These are phyloP conservation scores for Peribatodes rhomboidaria DNA, from an alignment of 2,888 invertebrate genomes.

Conservation along the genomic window DNA sequence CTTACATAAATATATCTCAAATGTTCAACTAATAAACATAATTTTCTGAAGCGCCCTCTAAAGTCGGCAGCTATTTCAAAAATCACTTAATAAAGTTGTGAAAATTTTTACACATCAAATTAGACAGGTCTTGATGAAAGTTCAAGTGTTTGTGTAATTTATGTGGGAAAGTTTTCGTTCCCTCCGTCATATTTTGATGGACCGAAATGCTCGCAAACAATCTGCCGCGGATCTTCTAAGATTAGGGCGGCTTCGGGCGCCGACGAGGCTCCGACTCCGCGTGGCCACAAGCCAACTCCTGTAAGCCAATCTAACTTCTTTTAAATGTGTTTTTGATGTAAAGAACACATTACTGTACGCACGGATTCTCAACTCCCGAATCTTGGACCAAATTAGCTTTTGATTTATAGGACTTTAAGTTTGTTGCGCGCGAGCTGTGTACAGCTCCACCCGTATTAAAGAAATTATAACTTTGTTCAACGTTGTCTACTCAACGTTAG, in stretches of 20 bases:
- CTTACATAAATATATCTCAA: background rate
- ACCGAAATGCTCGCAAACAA: constrained; percentile 80
- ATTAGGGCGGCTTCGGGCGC: constrained; percentile 80
- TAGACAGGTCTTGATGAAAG: constrained; percentile 45
- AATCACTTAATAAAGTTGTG: constrained; percentile 8
- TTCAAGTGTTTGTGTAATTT: constrained; percentile 67
- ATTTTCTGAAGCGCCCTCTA: background rate
- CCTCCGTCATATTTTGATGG: constrained; percentile 79
- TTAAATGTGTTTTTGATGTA: constrained; percentile 87
- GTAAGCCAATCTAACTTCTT: constrained; percentile 87
- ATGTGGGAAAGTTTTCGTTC: constrained; percentile 71
- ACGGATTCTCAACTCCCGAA: constrained; percentile 72
- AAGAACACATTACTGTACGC: constrained; percentile 83
- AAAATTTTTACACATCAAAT: constrained; percentile 38
- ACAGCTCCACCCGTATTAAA: constrained; percentile 47
- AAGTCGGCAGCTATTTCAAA: constrained; percentile 1
- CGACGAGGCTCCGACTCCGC: constrained; percentile 78
- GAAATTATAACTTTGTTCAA: constrained; percentile 43
- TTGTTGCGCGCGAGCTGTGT: constrained; percentile 52
- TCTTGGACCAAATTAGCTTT: constrained; percentile 81
- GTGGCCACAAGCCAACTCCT: constrained; percentile 82
- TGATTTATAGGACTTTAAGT: constrained; percentile 77
- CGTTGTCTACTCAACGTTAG: constrained; percentile 38
- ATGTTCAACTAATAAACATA: background rate
- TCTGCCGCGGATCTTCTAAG: constrained; percentile 81